phyloP scores from a whole-genome alignment of 2,113 vertebrate genomes.

The Loxodonta africana region DNA sequence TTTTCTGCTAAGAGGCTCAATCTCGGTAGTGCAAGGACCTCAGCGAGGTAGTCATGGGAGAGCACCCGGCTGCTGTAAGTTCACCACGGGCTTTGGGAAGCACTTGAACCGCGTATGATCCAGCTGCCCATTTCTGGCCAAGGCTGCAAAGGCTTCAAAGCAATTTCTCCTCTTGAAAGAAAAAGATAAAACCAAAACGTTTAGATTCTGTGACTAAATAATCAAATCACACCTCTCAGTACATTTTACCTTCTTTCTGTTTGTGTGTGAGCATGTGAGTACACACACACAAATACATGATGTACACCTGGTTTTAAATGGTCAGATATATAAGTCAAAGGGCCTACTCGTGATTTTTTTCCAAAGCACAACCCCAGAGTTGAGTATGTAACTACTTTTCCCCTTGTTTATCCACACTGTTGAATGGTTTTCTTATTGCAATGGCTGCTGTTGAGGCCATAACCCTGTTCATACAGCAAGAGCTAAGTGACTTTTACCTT shows the following conservation, averaged over 20 bases:
- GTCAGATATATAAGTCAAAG: neutral
- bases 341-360: neutral
- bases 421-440: neutral
- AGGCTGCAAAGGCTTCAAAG: neutral
- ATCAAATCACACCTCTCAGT: neutral
- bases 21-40: neutral
- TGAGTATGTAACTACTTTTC: neutral
- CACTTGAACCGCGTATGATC: neutral
- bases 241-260: neutral
- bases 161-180: neutral
- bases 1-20: neutral
- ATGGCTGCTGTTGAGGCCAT: neutral
- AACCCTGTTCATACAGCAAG: neutral
- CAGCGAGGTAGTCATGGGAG: neutral
- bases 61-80: neutral
- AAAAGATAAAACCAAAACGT: neutral
- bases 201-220: neutral
- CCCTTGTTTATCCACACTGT: neutral
- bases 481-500: constrained; percentile 21
- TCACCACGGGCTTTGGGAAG: neutral
- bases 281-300: neutral
- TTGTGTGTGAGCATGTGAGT: neutral
- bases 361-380: neutral
- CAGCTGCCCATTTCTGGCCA: neutral
- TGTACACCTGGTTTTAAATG: neutral